These are phyloP conservation scores for Manduca sexta DNA, from an alignment of 1,140 invertebrate species.

Conservation along the genomic window DNA sequence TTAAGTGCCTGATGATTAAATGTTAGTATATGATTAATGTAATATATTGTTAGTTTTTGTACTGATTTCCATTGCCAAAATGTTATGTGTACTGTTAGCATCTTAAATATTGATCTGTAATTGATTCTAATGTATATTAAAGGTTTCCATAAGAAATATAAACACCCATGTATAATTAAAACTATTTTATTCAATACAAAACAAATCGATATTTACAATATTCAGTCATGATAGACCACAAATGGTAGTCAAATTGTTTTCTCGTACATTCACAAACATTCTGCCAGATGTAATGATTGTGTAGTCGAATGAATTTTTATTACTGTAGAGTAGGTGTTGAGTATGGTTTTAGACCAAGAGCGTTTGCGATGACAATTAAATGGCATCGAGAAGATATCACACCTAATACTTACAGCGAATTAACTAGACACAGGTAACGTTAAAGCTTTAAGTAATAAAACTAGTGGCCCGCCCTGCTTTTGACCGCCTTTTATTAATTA, in stretches of 20 bases:
- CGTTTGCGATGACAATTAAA: slow-evolving; percentile 1
- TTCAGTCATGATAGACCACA: slow-evolving; percentile 55
- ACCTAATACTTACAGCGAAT: slow-evolving; percentile 44
- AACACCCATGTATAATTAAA: slow-evolving; percentile 29
- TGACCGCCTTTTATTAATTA: no score
- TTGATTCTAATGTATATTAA: not conserved
- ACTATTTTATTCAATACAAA: slow-evolving; percentile 65
- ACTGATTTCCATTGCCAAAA: slow-evolving; percentile 4
- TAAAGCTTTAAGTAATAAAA: slow-evolving; percentile 46
- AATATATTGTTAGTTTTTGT: slow-evolving; percentile 3
- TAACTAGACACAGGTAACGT: slow-evolving; percentile 33
- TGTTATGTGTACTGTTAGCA: slow-evolving; percentile 2
- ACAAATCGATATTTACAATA: slow-evolving; percentile 66
- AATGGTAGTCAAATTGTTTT: slow-evolving; percentile 7
- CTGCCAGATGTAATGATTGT: not conserved
- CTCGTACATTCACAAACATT: slow-evolving; percentile 27
- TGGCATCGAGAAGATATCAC: slow-evolving; percentile 35
- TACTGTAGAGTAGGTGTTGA: not conserved
- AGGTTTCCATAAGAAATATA: slow-evolving; percentile 2
- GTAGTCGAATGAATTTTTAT: not conserved
- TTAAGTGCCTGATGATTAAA: not conserved
- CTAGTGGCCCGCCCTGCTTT: not conserved
- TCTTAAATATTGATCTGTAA: not conserved
- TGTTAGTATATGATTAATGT: slow-evolving; percentile 3
- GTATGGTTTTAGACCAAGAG: not conserved